Evolutionary conservation across 2,113 vertebrate genomes (phyloP).

Genomic region (Glaucomys volans): DNA sequence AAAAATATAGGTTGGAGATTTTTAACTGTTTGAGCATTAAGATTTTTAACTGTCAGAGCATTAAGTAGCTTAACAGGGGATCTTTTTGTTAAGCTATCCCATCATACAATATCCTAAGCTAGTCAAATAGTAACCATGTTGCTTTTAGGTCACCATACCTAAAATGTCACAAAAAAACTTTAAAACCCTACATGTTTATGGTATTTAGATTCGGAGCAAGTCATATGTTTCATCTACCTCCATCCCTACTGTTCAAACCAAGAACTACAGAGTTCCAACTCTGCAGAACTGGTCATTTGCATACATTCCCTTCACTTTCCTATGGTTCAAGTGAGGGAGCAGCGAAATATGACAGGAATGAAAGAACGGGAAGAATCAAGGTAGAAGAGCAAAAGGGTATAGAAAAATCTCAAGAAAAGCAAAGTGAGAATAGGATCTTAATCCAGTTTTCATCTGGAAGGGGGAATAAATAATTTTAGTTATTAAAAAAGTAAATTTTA

Average conservation of each 20-base stretch:
- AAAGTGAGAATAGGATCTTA: constrained; percentile 4
- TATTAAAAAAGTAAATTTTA: constrained; percentile 26
- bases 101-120: neutral
- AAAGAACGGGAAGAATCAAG: constrained; percentile 24
- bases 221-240: neutral
- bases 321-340: neutral
- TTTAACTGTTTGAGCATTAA: neutral
- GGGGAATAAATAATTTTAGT: neutral
- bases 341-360: neutral
- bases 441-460: neutral
- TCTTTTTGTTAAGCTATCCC: neutral
- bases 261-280: neutral
- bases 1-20: neutral
- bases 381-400: neutral
- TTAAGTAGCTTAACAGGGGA: neutral
- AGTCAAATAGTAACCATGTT: constrained; percentile 22
- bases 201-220: constrained; percentile 22
- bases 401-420: constrained; percentile 47
- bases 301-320: neutral
- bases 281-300: neutral
- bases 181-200: neutral
- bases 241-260: neutral
- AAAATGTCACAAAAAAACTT: neutral
- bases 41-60: neutral
- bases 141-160: neutral